Evolutionary conservation across 2,888 invertebrate species (phyloP).

Genomic region (Dolichomitus sp.): DNA sequence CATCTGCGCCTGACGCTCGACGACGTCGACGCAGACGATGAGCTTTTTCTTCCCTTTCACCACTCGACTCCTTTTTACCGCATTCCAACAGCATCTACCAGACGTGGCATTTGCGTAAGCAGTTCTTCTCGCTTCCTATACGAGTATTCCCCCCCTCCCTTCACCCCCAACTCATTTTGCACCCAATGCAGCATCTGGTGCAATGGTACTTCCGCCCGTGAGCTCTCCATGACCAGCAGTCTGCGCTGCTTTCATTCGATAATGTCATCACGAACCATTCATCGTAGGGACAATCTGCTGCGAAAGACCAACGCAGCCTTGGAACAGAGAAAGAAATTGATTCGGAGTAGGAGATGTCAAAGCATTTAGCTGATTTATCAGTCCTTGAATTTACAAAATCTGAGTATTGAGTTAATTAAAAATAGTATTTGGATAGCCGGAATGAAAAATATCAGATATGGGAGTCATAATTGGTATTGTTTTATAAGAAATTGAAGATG

Average conservation of each 20-base stretch:
- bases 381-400: neutral
- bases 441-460: neutral
- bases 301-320: neutral
- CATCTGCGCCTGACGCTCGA: slow-evolving; percentile 77
- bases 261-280: slow-evolving; percentile 34
- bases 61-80: slow-evolving; percentile 78
- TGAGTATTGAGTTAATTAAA: neutral
- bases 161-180: slow-evolving; percentile 1
- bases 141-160: neutral
- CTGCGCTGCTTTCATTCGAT: slow-evolving; percentile 41
- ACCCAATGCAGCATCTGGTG: slow-evolving; percentile 59
- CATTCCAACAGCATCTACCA: slow-evolving; percentile 77
- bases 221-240: slow-evolving; percentile 18
- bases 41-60: slow-evolving; percentile 74
- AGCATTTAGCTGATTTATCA: neutral
- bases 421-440: neutral
- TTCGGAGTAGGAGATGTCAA: neutral
- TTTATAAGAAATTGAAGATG: neutral
- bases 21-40: slow-evolving; percentile 63
- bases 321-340: neutral
- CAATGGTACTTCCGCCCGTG: slow-evolving; percentile 61
- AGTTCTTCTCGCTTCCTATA: slow-evolving; percentile 73
- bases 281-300: neutral
- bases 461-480: neutral
- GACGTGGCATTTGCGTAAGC: slow-evolving; percentile 82